Conservation (phyloP, 1,140 invertebrate genomes). For the Monochamus saltuarius region DNA sequence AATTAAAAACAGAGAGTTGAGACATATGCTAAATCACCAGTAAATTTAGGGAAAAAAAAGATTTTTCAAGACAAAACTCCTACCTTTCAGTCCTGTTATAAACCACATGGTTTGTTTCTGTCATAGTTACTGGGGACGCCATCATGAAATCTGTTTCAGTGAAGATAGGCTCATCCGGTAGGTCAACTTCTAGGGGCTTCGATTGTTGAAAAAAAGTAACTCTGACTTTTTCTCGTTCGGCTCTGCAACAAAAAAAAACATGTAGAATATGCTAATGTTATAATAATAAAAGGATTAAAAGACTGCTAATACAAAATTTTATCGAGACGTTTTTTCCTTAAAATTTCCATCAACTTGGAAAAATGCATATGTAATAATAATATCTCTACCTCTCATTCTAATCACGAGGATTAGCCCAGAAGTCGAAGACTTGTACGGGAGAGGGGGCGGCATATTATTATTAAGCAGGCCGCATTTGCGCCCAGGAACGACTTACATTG, state of each 20-base stretch:
- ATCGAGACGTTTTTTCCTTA: not conserved
- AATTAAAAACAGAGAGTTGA: no score
- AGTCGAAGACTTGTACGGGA: no score
- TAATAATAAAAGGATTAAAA: no score
- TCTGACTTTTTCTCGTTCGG: conserved; percentile 71
- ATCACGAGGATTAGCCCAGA: no score
- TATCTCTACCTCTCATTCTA: no score
- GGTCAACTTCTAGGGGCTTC: conserved; percentile 69
- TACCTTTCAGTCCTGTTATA: conserved; percentile 50
- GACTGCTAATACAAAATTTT: not conserved
- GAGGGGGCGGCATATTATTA: no score
- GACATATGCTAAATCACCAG: no score
- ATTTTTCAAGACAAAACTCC: conserved; percentile 11
- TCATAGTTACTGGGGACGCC: conserved; percentile 44
- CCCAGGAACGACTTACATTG: no score
- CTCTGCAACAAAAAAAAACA: conserved; percentile 56
- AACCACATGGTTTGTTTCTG: conserved; percentile 46
- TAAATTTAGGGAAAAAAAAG: no score
- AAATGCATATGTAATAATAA: no score
- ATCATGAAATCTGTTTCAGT: conserved; percentile 53
- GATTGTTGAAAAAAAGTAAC: conserved; percentile 79
- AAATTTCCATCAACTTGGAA: no score
- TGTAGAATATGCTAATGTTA: not conserved
- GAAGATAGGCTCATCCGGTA: conserved; percentile 57
- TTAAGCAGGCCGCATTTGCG: no score